These are phyloP conservation scores for Erithacus rubecula DNA, from an alignment of 2,797 vertebrate species.

Conservation along the genomic window DNA sequence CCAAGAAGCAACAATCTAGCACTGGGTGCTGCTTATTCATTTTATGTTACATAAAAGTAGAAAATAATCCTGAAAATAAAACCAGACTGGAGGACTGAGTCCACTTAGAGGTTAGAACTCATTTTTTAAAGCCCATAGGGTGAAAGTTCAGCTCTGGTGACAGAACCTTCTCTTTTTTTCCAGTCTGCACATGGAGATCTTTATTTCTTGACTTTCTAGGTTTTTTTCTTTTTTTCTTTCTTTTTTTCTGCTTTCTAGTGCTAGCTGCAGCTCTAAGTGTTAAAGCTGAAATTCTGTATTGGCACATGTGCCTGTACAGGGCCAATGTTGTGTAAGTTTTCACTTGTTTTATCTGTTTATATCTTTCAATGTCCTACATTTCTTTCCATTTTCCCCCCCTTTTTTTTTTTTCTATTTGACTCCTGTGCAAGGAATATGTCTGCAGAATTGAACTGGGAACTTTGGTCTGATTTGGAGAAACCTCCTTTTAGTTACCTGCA, in stretches of 20 bases:
- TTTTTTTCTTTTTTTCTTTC: no score
- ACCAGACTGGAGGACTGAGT: fast-evolving
- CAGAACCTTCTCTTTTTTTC: background rate
- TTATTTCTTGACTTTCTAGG: background rate
- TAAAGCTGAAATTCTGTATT: background rate
- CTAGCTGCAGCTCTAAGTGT: background rate
- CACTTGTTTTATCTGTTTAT: background rate
- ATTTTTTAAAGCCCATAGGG: background rate
- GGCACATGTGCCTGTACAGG: background rate
- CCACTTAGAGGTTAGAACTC: background rate
- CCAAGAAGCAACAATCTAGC: background rate
- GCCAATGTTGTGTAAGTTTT: background rate
- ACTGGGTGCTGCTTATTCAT: background rate
- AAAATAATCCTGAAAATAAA: background rate
- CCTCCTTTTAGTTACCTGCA: background rate
- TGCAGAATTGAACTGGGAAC: background rate
- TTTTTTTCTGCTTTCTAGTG: background rate
- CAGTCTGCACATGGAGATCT: background rate
- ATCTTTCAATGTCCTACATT: background rate
- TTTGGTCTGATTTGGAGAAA: background rate
- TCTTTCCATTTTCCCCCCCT: background rate
- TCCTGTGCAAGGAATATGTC: background rate
- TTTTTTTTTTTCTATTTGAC: background rate
- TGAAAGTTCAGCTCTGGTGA: background rate
- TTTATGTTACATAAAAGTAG: background rate